Conservation (phyloP, 2,113 vertebrate genomes). For the Sarotherodon lohbergeri region DNA sequence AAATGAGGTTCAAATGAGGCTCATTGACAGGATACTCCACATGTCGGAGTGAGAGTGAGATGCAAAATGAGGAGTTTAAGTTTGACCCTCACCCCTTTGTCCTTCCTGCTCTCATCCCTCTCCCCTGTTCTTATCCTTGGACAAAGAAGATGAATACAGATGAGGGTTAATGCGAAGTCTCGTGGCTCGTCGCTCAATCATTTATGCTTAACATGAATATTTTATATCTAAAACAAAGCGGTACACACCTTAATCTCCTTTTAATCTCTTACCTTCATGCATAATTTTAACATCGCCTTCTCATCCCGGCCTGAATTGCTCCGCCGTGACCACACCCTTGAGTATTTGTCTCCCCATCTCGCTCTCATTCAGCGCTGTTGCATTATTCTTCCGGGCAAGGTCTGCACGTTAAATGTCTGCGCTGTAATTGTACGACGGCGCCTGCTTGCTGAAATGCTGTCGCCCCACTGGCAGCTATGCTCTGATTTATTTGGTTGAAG, state of each 20-base stretch:
- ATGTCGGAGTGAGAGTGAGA: background rate
- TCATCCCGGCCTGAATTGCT: background rate
- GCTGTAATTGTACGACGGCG: conserved; percentile 18
- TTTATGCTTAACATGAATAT: conserved; percentile 16
- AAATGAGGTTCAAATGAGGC: background rate
- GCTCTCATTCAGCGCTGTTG: background rate
- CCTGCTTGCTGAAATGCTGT: conserved; percentile 26
- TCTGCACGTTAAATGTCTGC: conserved; percentile 19
- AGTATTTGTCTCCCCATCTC: background rate
- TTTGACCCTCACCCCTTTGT: conserved; percentile 17
- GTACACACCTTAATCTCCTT: background rate
- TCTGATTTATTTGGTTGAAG: conserved; percentile 46
- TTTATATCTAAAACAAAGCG: background rate
- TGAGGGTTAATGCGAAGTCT: background rate
- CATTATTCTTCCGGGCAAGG: conserved; percentile 43
- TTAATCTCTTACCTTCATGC: conserved; percentile 9
- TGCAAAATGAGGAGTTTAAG: background rate
- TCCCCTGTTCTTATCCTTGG: background rate
- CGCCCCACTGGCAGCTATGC: conserved; percentile 8
- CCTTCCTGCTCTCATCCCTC: background rate
- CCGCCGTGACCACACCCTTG: conserved; percentile 8
- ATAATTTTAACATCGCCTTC: background rate
- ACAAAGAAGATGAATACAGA: conserved; percentile 15
- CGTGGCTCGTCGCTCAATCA: conserved; percentile 13
- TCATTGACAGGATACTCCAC: background rate